Evolutionary conservation across 1,140 invertebrate species (phyloP).

Genomic region (Aphelinus atriplicis): DNA sequence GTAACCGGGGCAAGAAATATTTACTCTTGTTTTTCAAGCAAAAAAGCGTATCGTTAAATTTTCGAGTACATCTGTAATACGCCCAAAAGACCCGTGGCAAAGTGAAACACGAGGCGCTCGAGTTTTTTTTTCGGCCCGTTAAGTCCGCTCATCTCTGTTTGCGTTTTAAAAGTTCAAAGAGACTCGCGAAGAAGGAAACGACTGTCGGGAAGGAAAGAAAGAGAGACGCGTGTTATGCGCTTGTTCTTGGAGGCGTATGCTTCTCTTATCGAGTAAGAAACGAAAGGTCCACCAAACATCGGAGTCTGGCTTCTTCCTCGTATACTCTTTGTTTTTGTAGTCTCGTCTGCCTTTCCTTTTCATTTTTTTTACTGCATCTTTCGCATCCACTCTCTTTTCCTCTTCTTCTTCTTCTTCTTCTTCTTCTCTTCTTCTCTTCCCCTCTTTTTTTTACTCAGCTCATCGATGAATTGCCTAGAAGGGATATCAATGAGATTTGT

Average conservation of each 20-base stretch:
- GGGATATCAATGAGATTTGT: too few relatives aligned
- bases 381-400: not conserved
- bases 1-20: not conserved
- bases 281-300: too few relatives aligned
- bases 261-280: too few relatives aligned
- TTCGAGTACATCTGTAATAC: conserved; percentile 33
- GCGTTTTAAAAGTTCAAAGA: conserved; percentile 36
- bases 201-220: too few relatives aligned
- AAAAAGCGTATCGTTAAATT: conserved; percentile 16
- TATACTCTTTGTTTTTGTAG: too few relatives aligned
- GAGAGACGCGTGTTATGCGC: not conserved
- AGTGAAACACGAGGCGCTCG: not conserved
- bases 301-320: too few relatives aligned
- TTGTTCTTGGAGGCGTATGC: not conserved
- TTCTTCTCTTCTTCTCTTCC: not conserved
- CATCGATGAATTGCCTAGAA: too few relatives aligned
- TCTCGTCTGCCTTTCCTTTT: too few relatives aligned
- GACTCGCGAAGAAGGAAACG: not conserved
- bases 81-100: conserved; percentile 16
- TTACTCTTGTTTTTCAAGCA: conserved; percentile 4
- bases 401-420: not conserved
- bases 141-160: not conserved
- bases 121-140: conserved; percentile 19
- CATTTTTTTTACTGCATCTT: too few relatives aligned
- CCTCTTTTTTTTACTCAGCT: too few relatives aligned